Percentiles rank a stretch among this genome's conserved stretches.
Evolutionary conservation across 1,140 invertebrate species (phyloP).

Genomic region (Bicyclus anynana): DNA sequence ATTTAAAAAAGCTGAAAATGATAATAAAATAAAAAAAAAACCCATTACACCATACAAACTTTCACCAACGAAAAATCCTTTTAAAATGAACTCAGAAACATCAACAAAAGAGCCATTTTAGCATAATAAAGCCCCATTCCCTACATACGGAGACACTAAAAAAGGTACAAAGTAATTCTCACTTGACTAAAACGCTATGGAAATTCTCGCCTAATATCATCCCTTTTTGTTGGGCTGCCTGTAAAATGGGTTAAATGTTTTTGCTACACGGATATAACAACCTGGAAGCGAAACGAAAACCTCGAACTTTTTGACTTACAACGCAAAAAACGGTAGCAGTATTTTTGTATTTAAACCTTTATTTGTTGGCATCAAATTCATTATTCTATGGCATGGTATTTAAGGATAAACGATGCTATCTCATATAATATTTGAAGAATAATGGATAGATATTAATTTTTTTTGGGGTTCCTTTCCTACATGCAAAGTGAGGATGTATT

Average conservation of each 20-base stretch:
- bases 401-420: no score
- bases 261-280: background rate
- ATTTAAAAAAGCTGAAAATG: no score
- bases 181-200: slow-evolving; percentile 33
- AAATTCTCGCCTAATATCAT: slow-evolving; percentile 36
- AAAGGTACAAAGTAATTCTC: slow-evolving; percentile 29
- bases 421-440: no score
- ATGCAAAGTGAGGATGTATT: no score
- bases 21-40: no score
- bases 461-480: no score
- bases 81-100: slow-evolving; percentile 1
- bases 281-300: slow-evolving; percentile 17
- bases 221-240: slow-evolving; percentile 27
- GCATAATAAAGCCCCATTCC: slow-evolving; percentile 6
- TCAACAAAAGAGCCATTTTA: slow-evolving; percentile 9
- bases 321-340: no score
- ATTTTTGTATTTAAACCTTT: no score
- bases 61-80: background rate
- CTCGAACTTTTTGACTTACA: no score
- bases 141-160: slow-evolving; percentile 19
- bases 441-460: no score
- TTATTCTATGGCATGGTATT: no score
- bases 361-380: no score
- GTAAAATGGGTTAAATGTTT: slow-evolving; percentile 21
- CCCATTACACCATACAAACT: background rate